A percentile compares a stretch with the other conserved stretches of the same genome.
These are phyloP conservation scores for Silurus lanzhouensis DNA, from an alignment of 2,797 vertebrate genomes.

Conservation along the genomic window DNA sequence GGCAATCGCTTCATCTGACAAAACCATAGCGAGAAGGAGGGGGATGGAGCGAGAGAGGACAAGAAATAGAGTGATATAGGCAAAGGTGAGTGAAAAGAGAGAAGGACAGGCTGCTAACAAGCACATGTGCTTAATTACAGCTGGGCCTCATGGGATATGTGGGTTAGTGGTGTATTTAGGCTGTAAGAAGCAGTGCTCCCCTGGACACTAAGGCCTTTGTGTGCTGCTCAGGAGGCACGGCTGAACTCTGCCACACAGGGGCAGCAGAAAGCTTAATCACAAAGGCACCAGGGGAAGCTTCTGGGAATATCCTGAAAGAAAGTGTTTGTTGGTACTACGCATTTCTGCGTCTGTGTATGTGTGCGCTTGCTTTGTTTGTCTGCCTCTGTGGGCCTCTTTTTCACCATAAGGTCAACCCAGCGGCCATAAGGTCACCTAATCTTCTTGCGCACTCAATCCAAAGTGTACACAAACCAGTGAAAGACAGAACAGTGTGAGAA, in stretches of 20 bases:
- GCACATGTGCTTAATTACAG: conserved; percentile 65
- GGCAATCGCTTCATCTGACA: conserved; percentile 79
- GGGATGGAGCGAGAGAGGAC: conserved; percentile 55
- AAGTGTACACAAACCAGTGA: conserved; percentile 74
- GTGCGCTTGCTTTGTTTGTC: conserved; percentile 32
- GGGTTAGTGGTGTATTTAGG: conserved; percentile 28
- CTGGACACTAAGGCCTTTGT: conserved; percentile 55
- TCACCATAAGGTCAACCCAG: conserved; percentile 66
- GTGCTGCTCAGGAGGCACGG: conserved; percentile 24
- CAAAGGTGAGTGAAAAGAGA: conserved; percentile 64
- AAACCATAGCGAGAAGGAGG: conserved; percentile 69
- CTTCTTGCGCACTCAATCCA: conserved; percentile 76
- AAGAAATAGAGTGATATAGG: conserved; percentile 56
- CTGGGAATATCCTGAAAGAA: conserved; percentile 32
- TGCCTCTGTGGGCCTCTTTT: conserved; percentile 39
- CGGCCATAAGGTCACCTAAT: conserved; percentile 81
- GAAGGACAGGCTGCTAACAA: conserved; percentile 57
- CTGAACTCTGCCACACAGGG: conserved; percentile 54
- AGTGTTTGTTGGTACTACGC: conserved; percentile 23
- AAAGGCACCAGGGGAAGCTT: conserved; percentile 39
- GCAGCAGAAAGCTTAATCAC: conserved; percentile 53
- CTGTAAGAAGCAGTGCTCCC: not conserved
- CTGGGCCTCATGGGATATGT: conserved; percentile 51
- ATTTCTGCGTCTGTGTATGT: conserved; percentile 32
- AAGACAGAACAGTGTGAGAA: conserved; percentile 66